These are phyloP conservation scores for Simalia tracyae DNA, from an alignment of 2,797 vertebrate genomes.

Conservation along the genomic window DNA sequence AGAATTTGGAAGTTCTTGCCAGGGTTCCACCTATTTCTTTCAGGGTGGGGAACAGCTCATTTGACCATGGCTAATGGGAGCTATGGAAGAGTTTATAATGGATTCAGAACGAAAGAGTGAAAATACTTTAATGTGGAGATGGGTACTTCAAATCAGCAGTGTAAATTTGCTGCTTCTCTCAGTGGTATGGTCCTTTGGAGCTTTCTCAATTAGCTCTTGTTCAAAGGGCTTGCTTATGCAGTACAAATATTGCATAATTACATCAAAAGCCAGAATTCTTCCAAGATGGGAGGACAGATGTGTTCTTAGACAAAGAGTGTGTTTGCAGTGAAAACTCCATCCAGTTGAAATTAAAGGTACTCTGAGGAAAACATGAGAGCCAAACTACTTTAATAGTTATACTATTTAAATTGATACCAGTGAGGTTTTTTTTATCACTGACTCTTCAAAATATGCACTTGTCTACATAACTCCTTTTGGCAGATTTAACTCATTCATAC, in stretches of 20 bases:
- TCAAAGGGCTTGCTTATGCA: conserved; percentile 66
- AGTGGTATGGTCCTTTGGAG: conserved; percentile 62
- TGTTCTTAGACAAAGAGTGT: conserved; percentile 65
- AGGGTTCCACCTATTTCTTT: conserved; percentile 51
- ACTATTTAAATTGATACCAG: conserved; percentile 81
- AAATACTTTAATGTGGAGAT: conserved; percentile 32
- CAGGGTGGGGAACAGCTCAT: conserved; percentile 33
- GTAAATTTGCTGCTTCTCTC: conserved; percentile 60
- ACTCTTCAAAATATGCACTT: conserved; percentile 77
- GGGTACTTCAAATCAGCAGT: conserved; percentile 58
- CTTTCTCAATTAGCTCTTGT: conserved; percentile 70
- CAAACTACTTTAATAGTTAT: conserved; percentile 75
- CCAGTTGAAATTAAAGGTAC: conserved; percentile 68
- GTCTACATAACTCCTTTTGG: conserved; percentile 81
- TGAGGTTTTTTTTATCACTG: conserved; percentile 79
- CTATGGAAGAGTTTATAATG: conserved; percentile 50
- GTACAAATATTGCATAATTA: conserved; percentile 78
- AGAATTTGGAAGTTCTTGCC: conserved; percentile 56
- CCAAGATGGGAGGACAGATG: conserved; percentile 61
- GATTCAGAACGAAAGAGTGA: conserved; percentile 46
- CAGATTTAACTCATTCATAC: conserved; percentile 79
- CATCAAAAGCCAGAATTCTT: conserved; percentile 73
- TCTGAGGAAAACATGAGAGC: conserved; percentile 72
- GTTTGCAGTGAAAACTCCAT: conserved; percentile 67
- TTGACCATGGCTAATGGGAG: conserved; percentile 20